Evolutionary conservation across 2,888 invertebrate genomes (phyloP), one percentile per base, ranked within the genome.

Genomic region (Cephus nigrinus): DNA sequence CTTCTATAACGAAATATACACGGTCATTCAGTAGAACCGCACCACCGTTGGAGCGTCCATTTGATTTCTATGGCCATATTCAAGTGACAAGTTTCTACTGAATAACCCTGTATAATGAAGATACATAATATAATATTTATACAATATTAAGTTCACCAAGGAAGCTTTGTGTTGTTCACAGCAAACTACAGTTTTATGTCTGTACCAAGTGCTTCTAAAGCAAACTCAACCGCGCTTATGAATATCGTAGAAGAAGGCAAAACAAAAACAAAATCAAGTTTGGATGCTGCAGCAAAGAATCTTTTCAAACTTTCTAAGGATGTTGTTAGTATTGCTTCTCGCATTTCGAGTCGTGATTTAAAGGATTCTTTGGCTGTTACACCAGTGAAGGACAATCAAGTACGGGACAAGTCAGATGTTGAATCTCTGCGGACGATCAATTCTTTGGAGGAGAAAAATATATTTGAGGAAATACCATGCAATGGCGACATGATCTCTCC

Each of bases 151-250:
- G 40, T 40, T 40, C 1, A 15, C 40, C 5, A 15, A 15, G 15
- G 4, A 40, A 4, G 15, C 15, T 40, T 40, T 15, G 40, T 40
- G 15, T 40, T 40, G 40, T 76, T 77, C 78, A 34, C 81, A 89
- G 90, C 80, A 2, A 86, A 87, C 55, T 78, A 75, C n/a, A 87
- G 85, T 74, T 75, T 84, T 40, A 82, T 86, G 30, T 86, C 87
- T 23, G 78, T 86, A 69, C 80, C 86, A 23, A 81, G 82, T 73
- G 83, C 84, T 11, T 80, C 82, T 36, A 83, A 86, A 77, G 85
- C 82, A n/a, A 88, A 85, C 80, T 89, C 90, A 15, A 85, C 85
- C 31, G 75, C 81, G 2, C 81, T 88, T 68, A 74, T 81, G 79
- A 86, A 80, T 77, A 74, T 80, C 35, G 80, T 79, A 33, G 82